Base-by-base conservation (phyloP, 2,113 vertebrate genomes). In the Grus americana region DNA sequence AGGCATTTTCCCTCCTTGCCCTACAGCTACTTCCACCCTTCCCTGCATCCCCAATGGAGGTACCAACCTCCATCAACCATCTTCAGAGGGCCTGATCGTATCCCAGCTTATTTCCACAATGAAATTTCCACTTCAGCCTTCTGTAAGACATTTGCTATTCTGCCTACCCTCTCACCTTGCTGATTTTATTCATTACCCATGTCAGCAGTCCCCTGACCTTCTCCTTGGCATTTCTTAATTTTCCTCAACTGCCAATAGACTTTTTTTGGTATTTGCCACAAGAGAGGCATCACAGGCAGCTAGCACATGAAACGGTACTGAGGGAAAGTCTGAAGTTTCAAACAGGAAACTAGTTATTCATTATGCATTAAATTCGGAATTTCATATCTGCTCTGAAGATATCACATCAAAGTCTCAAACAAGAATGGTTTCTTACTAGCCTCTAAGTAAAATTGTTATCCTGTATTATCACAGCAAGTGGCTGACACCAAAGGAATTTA, bases 391-490 rank as follows among this genome's bases (percentile, higher is more conserved):
- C 68, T 79, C 61, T 91, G 93, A 91, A 89, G 50, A 74, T 66
- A 70, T 27, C 14, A 19, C 93, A 95, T 97, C 84, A 97, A 97
- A 97, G 90, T 73, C 91, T 71, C 78, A 76, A 90, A 67, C 0
- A 4, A 79, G 86, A 94, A 93, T 76, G 16, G 18, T 86, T 97
- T 93, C 91, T 97, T 94, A 96, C 94, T 96, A 97, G 86, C 88
- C 95, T 93, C 85, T 46, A 85, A 96, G 94, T 80, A 95, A 95
- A 91, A 66, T 86, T 95, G 95, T 97, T 97, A 95, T 96, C 88
- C 88, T 73, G 82, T 86, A 94, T 95, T 97, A 92, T 97, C 97
- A 96, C 95, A 97, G 95, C 96, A 79, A 94, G 97, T 91, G 76
- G 36, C 71, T 91, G 92, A 97, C 96, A 97, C 86, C 80, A 97